These are phyloP conservation scores for Pantherophis alleghaniensis DNA, from an alignment of 2,797 vertebrate genomes.

Conservation along the genomic window DNA sequence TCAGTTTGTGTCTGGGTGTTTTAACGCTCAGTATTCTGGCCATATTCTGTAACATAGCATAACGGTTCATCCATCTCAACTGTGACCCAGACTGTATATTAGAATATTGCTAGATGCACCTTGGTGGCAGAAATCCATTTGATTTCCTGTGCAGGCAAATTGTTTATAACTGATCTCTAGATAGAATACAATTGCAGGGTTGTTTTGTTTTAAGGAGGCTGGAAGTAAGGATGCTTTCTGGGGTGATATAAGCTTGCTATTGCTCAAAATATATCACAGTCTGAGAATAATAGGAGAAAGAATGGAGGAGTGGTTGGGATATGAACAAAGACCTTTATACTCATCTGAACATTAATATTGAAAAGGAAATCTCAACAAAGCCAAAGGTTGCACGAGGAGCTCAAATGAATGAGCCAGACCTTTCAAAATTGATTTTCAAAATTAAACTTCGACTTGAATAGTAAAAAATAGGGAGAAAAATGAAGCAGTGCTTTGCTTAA, in stretches of 20 bases:
- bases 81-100: not conserved
- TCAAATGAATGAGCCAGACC: conserved; percentile 10
- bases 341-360: conserved; percentile 21
- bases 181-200: not conserved
- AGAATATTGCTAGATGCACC: not conserved
- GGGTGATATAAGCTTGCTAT: not conserved
- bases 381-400: conserved; percentile 1
- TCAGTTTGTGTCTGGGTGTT: not conserved
- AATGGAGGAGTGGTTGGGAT: not conserved
- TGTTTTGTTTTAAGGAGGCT: not conserved
- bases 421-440: conserved; percentile 35
- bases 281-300: conserved; percentile 6
- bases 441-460: not conserved
- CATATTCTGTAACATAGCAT: not conserved
- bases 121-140: not conserved
- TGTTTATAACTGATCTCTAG: not conserved
- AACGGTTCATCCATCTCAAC: not conserved
- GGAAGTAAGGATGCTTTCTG: not conserved
- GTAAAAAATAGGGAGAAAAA: not conserved
- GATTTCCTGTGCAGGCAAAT: not conserved
- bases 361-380: not conserved
- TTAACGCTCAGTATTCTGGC: not conserved
- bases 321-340: conserved; percentile 39
- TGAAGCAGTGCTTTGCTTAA: not conserved
- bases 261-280: not conserved